Base-by-base conservation (phyloP, 1,140 invertebrate genomes). In the Tenebrio molitor region DNA sequence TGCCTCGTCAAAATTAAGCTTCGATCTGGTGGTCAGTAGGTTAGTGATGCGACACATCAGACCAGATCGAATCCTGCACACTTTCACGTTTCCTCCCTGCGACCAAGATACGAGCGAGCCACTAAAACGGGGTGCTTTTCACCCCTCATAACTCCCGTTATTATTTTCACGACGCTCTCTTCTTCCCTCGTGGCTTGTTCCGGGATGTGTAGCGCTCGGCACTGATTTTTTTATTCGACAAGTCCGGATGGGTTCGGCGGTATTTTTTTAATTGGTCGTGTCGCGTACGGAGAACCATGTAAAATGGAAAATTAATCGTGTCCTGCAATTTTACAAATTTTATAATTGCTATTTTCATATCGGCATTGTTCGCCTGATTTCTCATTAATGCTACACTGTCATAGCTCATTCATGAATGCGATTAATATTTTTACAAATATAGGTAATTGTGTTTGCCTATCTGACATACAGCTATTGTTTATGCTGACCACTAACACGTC, bases 401-500 rank as follows among this genome's bases (percentile, higher is more conserved):
- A 71, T 67, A 74, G 68, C 58, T 63, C 68, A 74, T 58, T 66
- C 69, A 71, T 71, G 68, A 69, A 71, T 69, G 73, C 67, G 75
- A 78, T 78, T 78, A 76, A 69, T 76, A 78, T 78, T 78, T 78
- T 78, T 78, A 68, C 72, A 67, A 78, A 78, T 78, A 71, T 74
- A 74, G 77, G 68, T 78, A 78, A 78, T 78, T 78, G 77, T 76
- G 75, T 78, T 73, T 62, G 71, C 41, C 73, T 78, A 78, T 78
- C 77, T 75, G 73, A 73, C 75, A 74, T 71, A 69, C 39, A 17
- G 39, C 69, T 53, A 78, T 78, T 78, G 77, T 78, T 76, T 74
- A 63, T 44, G 62, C 71, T 69, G 64, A 69, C 62, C 71, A 68
- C 50, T 65, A 72, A 72, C 70, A 75, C 58, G 53, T 44, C 71